phyloP scores from a whole-genome alignment of 2,113 vertebrate species.

The Chunga burmeisteri region DNA sequence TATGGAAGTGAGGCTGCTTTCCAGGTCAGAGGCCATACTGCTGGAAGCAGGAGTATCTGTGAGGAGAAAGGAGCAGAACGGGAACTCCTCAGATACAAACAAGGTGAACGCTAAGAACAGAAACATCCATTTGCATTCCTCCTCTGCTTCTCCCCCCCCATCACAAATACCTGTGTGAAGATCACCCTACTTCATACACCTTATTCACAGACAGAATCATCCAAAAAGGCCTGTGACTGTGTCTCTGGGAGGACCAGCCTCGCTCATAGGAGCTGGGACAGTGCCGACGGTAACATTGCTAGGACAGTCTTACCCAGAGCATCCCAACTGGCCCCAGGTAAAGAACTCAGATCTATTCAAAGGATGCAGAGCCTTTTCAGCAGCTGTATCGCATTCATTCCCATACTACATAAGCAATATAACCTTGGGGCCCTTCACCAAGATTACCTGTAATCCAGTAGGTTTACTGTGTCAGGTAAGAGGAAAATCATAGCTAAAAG shows the following conservation, averaged over 20 bases:
- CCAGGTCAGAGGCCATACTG: conserved; percentile 90
- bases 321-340: neutral
- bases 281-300: neutral
- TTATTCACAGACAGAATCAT: neutral
- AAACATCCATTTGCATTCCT: neutral
- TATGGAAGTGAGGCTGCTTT: conserved; percentile 97
- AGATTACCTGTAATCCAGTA: neutral
- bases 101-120: neutral
- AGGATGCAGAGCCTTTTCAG: neutral
- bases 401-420: neutral
- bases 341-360: neutral
- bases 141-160: neutral
- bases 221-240: neutral
- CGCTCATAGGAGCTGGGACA: neutral
- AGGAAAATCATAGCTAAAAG: neutral
- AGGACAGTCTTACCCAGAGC: neutral
- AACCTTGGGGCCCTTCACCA: neutral
- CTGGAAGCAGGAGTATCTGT: conserved; percentile 49
- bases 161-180: neutral
- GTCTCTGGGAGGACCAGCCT: neutral
- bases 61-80: neutral
- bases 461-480: neutral
- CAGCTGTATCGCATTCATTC: neutral
- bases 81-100: neutral
- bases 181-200: neutral